Evolutionary conservation across 2,797 vertebrate genomes (phyloP).

Genomic region (Gymnopithys bicolor): DNA sequence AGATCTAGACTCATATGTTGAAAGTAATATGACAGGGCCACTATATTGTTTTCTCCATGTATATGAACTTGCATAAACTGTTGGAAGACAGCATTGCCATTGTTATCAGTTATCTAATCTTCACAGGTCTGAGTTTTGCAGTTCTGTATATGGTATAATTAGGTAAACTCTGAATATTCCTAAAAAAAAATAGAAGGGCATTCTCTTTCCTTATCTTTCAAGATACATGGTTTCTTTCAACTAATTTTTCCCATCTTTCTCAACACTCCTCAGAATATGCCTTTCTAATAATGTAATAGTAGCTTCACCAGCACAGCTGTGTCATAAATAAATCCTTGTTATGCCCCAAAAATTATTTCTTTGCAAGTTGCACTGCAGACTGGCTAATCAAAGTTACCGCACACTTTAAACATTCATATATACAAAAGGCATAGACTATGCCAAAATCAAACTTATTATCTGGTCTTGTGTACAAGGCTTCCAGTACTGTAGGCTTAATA

Average conservation of each 20-base stretch:
- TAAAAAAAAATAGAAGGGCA: not conserved
- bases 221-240: not conserved
- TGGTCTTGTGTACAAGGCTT: not conserved
- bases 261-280: fast-evolving
- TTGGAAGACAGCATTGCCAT: not conserved
- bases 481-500: not conserved
- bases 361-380: not conserved
- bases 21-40: not conserved
- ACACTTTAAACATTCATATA: not conserved
- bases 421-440: not conserved
- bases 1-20: fast-evolving
- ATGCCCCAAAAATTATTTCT: not conserved
- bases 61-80: not conserved
- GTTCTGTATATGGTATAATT: not conserved
- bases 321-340: not conserved
- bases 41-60: not conserved
- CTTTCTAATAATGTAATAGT: not conserved
- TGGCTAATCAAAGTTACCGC: not conserved
- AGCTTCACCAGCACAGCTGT: not conserved
- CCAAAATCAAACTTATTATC: not conserved
- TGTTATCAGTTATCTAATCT: not conserved
- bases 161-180: not conserved
- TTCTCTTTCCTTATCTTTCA: not conserved
- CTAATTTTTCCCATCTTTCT: not conserved
- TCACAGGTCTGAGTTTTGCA: not conserved